Conservation (phyloP, 2,888 invertebrate species). For the Apamea anceps region DNA sequence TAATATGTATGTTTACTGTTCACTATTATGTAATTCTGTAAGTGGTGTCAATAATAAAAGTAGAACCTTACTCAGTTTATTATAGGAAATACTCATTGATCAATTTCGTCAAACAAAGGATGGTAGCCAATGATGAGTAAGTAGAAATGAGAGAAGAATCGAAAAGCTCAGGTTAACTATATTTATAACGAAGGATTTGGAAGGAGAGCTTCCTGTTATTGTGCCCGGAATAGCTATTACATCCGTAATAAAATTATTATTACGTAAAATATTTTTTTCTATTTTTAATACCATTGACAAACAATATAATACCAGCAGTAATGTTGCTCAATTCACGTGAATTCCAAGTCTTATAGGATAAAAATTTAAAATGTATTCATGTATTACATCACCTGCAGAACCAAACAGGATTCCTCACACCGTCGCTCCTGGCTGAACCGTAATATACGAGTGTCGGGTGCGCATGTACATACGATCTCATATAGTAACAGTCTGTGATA, state of each 20-base stretch:
- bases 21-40: neutral
- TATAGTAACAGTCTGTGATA: neutral
- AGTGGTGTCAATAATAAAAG: no score
- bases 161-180: neutral
- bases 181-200: no score
- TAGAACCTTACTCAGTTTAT: neutral
- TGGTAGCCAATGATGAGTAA: neutral
- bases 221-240: neutral
- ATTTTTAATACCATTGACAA: neutral
- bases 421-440: neutral
- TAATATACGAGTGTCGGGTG: neutral
- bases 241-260: neutral
- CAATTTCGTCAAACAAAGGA: neutral
- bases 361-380: neutral
- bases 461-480: neutral
- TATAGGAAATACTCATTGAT: neutral
- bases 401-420: neutral
- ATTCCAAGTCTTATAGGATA: neutral
- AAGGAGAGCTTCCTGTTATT: neutral
- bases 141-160: neutral
- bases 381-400: neutral
- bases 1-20: neutral
- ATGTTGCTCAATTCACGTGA: neutral
- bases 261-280: neutral
- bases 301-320: neutral